Evolutionary conservation across 2,113 vertebrate species (phyloP), one percentile per base, ranked within the genome.

Genomic region (Spea multiplicata): DNA sequence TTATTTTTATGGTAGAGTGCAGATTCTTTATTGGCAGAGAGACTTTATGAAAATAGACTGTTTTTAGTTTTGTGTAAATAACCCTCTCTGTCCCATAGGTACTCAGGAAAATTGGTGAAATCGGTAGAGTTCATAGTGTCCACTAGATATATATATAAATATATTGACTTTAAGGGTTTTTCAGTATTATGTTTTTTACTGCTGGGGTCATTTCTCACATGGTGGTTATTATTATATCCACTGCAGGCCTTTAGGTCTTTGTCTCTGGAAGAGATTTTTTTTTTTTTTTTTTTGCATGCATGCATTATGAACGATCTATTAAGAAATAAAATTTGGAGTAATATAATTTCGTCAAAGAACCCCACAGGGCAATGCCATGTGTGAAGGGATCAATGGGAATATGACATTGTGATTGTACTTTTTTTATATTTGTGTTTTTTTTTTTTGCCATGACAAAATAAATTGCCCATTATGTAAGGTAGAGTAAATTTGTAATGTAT

Each of bases 261-360:
- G 83, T 91, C 92, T 95, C 93, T 95, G 87, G 88, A 94, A 96
- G 92, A 95, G 94, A 89, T 75, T 86, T 82, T 89, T 82, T 87
- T 88, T 85, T 44, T 53, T 48, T 10, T 53, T 46, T 53, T 78
- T 74, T 85, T 86, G 92, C 89, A 90, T 90, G 91, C 90, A 87
- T 91, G 83, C 30, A 30, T 30, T 89, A 90, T 76, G 68, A 84
- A 70, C 71, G 84, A 85, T 83, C 85, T 83, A 84, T 83, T 88
- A 84, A 82, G 30, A 30, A 86, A 73, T 83, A 83, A 83, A 80
- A 84, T 82, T 85, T 85, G 79, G 82, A 82, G 83, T 74, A 74
- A 87, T 84, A 83, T 1, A 7, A 84, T 88, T 74, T 81, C 83
- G 81, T 81, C 82, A 79, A 48, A 75, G 75, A 81, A 80, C 64